Evolutionary conservation across 2,888 invertebrate species (phyloP).

Genomic region (Macrosoma leucophasiata): DNA sequence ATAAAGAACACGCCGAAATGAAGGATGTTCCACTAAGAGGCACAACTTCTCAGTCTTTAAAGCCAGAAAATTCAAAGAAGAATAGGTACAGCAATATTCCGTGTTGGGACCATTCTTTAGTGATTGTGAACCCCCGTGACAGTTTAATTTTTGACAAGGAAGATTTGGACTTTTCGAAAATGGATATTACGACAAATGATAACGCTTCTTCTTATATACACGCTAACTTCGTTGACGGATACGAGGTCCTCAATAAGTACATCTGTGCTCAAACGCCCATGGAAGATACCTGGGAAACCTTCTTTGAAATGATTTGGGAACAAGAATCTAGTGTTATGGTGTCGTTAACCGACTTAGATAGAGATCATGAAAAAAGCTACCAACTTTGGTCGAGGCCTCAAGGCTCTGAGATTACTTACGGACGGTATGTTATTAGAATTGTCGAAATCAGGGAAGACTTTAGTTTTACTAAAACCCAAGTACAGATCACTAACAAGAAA

Average conservation of each 20-base stretch:
- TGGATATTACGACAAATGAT: not conserved
- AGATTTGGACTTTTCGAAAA: not conserved
- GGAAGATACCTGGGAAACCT: not conserved
- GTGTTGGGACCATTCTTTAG: slow-evolving; percentile 6
- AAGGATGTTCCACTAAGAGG: slow-evolving; percentile 4
- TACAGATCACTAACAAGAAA: slow-evolving; percentile 4
- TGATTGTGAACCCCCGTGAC: slow-evolving; percentile 4
- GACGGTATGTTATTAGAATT: slow-evolving; percentile 1
- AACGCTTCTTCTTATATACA: slow-evolving; percentile 1
- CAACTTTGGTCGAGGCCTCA: slow-evolving; percentile 1
- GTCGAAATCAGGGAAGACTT: slow-evolving; percentile 4
- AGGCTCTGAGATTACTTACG: not conserved
- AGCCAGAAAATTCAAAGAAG: slow-evolving; percentile 2
- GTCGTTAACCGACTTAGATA: slow-evolving; percentile 1
- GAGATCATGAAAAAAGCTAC: slow-evolving; percentile 1
- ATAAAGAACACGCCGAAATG: slow-evolving; percentile 6
- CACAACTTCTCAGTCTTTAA: slow-evolving; percentile 1
- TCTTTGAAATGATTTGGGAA: slow-evolving; percentile 3
- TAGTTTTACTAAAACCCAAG: slow-evolving; percentile 5
- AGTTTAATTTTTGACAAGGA: not conserved
- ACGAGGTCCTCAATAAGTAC: slow-evolving; percentile 1
- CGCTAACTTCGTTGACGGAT: slow-evolving; percentile 3
- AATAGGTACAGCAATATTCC: slow-evolving; percentile 6
- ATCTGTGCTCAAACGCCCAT: not conserved
- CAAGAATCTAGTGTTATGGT: slow-evolving; percentile 3